These are phyloP conservation scores for Pseudochirops corinnae DNA, from an alignment of 2,797 vertebrate species.

Conservation along the genomic window DNA sequence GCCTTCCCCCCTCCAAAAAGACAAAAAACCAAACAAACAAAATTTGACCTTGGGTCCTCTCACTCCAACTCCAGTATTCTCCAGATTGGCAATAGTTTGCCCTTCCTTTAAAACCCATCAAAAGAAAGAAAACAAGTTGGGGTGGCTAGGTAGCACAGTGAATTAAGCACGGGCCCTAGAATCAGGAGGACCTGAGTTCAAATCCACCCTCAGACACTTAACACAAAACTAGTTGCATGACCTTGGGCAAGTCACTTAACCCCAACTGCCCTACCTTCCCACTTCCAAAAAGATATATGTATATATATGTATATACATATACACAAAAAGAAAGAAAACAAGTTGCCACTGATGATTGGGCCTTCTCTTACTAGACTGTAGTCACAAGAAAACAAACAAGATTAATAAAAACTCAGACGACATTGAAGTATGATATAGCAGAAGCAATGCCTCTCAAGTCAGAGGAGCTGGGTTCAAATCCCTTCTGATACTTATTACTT, in stretches of 20 bases:
- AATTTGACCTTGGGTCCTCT: no score
- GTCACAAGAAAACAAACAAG: background rate
- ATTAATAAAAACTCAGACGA: background rate
- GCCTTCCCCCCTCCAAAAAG: no score
- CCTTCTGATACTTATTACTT: background rate
- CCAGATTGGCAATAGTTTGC: constrained; percentile 37
- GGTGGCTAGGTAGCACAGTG: no score
- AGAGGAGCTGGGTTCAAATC: background rate
- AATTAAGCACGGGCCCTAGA: no score
- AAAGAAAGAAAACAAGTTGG: constrained; percentile 27
- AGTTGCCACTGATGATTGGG: constrained; percentile 59
- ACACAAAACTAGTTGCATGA: no score
- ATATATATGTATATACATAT: no score
- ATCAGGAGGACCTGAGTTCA: no score
- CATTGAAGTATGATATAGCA: background rate
- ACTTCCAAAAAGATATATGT: no score
- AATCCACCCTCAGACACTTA: no score
- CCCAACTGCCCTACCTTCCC: no score
- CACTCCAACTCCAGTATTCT: constrained; percentile 6
- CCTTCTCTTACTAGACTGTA: background rate
- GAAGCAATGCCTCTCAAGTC: background rate
- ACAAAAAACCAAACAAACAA: no score
- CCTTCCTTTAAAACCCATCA: constrained; percentile 42
- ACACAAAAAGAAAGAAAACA: constrained; percentile 38
- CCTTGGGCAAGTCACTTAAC: no score